Percentiles rank a stretch among this genome's conserved stretches.
These are phyloP conservation scores for Scaptomyza reducta DNA, from an alignment of 2,888 invertebrate genomes.

Conservation along the genomic window DNA sequence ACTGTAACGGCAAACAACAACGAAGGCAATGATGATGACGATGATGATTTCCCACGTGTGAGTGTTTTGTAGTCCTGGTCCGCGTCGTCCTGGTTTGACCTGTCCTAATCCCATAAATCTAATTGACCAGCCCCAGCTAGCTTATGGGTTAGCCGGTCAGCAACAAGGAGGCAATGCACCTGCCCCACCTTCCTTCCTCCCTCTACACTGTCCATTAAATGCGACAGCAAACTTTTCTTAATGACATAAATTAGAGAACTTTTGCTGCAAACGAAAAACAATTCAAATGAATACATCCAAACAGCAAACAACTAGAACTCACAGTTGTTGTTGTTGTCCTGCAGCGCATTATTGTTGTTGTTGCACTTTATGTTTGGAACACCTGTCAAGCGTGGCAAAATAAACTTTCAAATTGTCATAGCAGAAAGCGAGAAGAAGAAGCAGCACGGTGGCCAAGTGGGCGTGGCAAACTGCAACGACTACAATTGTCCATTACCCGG, in stretches of 20 bases:
- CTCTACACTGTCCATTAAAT: conserved; percentile 50
- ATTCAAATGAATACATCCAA: conserved; percentile 27
- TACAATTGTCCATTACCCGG: conserved; percentile 53
- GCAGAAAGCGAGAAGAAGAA: neutral
- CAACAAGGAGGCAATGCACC: conserved; percentile 4
- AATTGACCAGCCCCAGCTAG: conserved; percentile 55
- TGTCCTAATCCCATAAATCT: conserved; percentile 70
- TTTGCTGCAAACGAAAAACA: conserved; percentile 37
- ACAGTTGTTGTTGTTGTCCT: conserved; percentile 26
- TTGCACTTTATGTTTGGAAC: conserved; percentile 44
- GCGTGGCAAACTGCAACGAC: conserved; percentile 36
- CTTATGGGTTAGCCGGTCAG: conserved; percentile 72
- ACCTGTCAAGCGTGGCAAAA: conserved; percentile 46
- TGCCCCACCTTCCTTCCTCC: neutral
- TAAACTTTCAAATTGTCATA: conserved; percentile 33
- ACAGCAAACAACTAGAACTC: conserved; percentile 24
- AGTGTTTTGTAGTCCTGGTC: conserved; percentile 54
- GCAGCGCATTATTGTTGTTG: conserved; percentile 55
- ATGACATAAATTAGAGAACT: conserved; percentile 68
- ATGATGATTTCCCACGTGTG: conserved; percentile 44
- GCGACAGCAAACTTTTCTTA: conserved; percentile 59
- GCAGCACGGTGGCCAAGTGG: conserved; percentile 17
- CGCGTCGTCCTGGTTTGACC: conserved; percentile 31
- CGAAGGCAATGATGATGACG: conserved; percentile 23
- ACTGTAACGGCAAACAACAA: conserved; percentile 35